A percentile compares a stretch with the other conserved stretches of the same genome.
phyloP scores from a whole-genome alignment of 2,888 invertebrate species.

The Pollenia angustigena region DNA sequence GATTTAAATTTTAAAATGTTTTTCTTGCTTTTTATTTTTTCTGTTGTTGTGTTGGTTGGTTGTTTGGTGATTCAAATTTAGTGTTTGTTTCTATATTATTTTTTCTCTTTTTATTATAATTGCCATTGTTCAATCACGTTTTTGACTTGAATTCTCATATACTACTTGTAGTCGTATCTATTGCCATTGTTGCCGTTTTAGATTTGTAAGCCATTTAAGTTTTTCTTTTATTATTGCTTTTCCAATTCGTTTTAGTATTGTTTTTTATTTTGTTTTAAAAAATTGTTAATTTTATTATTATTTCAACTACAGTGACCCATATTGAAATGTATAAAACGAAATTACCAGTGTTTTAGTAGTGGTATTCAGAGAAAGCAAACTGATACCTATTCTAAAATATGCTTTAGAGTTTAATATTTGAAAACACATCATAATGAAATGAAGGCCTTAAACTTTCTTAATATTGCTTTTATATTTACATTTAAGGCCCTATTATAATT shows the following conservation, averaged over 20 bases:
- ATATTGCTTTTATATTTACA: too few species aligned
- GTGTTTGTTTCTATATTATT: conserved; percentile 36
- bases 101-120: conserved; percentile 57
- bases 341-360: neutral
- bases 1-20: conserved; percentile 41
- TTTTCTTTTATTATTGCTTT: conserved; percentile 11
- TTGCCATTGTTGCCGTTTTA: conserved; percentile 46
- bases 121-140: conserved; percentile 73
- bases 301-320: conserved; percentile 69
- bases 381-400: too few species aligned
- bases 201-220: conserved; percentile 29
- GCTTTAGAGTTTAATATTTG: too few species aligned
- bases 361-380: too few species aligned
- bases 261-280: conserved; percentile 48
- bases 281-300: conserved; percentile 61
- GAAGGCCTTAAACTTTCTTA: too few species aligned
- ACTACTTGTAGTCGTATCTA: conserved; percentile 45
- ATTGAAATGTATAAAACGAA: conserved; percentile 51
- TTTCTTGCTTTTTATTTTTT: neutral
- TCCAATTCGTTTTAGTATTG: neutral
- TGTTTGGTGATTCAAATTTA: conserved; percentile 36
- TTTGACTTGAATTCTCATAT: conserved; percentile 68
- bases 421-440: too few species aligned
- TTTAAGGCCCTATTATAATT: too few species aligned
- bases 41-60: neutral